Conservation (phyloP, 2,113 vertebrate genomes). For the Halcyon senegalensis region DNA sequence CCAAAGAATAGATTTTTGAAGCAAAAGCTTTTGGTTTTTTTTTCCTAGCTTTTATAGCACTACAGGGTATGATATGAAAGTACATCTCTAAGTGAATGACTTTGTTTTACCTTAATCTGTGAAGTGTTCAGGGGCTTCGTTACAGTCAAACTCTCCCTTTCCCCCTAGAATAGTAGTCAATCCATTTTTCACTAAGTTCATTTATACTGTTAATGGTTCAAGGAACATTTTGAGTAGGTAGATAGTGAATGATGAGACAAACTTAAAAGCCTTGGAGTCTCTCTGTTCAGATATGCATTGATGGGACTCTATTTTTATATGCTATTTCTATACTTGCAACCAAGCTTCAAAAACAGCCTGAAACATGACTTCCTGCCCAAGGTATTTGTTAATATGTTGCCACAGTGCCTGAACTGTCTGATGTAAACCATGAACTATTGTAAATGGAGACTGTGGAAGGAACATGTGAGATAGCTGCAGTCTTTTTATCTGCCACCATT, state of each 20-base stretch:
- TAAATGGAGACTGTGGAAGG: background rate
- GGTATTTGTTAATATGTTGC: background rate
- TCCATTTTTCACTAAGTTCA: background rate
- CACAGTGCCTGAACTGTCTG: background rate
- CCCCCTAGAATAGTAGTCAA: background rate
- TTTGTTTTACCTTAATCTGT: background rate
- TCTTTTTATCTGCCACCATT: background rate
- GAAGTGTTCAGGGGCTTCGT: background rate
- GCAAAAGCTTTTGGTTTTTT: background rate
- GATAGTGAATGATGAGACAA: background rate
- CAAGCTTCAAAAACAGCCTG: background rate
- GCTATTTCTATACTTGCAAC: background rate
- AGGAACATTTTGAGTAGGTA: conserved; percentile 17
- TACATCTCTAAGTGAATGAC: background rate
- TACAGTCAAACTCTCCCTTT: background rate
- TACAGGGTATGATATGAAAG: background rate
- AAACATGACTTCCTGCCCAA: background rate
- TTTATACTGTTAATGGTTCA: conserved; percentile 41
- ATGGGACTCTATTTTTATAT: background rate
- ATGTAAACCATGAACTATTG: background rate
- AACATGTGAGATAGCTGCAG: background rate
- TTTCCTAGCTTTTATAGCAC: background rate
- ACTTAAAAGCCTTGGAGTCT: conserved; percentile 7
- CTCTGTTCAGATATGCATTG: background rate
- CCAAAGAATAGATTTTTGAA: background rate